Evolutionary conservation across 2,888 invertebrate species (phyloP), one percentile per base, ranked within the genome.

Genomic region (Smittia aterrima): DNA sequence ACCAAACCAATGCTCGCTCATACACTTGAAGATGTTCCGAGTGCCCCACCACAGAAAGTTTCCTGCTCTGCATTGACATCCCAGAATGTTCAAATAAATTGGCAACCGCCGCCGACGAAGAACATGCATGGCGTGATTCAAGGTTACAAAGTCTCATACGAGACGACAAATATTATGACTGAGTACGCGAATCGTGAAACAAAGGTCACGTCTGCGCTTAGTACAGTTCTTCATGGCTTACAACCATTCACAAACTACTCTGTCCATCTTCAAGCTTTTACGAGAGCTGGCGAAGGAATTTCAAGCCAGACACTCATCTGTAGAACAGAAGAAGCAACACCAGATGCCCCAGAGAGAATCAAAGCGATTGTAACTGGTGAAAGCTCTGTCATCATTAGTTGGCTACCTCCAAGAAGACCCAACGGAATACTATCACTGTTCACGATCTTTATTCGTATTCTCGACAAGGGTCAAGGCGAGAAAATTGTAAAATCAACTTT

Each of bases 121-220:
- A 85, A 86, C 76, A 86, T 88, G 76, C 89, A 89, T 70, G 90
- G 90, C 40, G 85, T 89, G 66, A 86, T 89, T 76, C 87, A 89
- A 79, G 93, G 93, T 9, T 94, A 92, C 83, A 92, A 92, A 81
- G 85, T 93, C 72, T 85, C 91, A 54, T 92, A 92, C 80, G 87
- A 87, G 76, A 84, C 86, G 1, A 81, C 79, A 1, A 79, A 79
- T 67, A 77, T 81, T 1, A 81, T 82, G 38, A 79, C 79, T 25
- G 81, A 83, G 24, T 77, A 78, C 68, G 76, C 77, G 76, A 78
- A 78, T 0, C 79, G 81, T 77, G 87, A 87, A 78, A 86, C 84
- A 13, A 86, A 85, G 78, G 83, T 84, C 20, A 85, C 86, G n/a
- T 84, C 85, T 11, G 84, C 85, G 0, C 79, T 85, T 7, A 86